Evolutionary conservation across 2,888 invertebrate species (phyloP).

Genomic region (Pandemis heparana): DNA sequence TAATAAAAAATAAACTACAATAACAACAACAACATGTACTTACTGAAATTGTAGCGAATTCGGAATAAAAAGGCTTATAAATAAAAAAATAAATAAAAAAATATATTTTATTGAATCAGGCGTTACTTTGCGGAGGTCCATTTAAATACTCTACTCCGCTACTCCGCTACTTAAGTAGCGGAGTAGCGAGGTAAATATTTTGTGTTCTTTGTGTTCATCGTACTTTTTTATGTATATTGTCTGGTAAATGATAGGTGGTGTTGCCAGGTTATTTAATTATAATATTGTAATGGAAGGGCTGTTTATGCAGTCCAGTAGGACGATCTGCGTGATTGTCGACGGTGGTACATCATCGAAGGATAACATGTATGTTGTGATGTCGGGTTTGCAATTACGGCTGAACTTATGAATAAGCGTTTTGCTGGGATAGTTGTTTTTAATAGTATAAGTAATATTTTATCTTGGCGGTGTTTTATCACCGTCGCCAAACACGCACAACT

Average conservation of each 20-base stretch:
- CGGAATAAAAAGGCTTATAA: too few species aligned
- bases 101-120: too few species aligned
- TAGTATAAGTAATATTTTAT: conserved; percentile 1
- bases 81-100: too few species aligned
- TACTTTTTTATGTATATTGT: too few species aligned
- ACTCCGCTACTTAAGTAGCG: too few species aligned
- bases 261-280: not conserved
- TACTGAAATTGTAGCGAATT: too few species aligned
- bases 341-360: not conserved
- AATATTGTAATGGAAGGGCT: not conserved
- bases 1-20: too few species aligned
- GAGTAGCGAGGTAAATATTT: too few species aligned
- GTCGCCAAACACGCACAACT: not conserved
- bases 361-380: not conserved
- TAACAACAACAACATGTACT: too few species aligned
- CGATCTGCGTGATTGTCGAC: not conserved
- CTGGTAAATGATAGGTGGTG: not conserved
- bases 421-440: not conserved
- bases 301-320: not conserved
- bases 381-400: not conserved
- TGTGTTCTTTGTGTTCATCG: too few species aligned
- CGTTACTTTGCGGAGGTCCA: too few species aligned
- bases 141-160: too few species aligned
- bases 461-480: not conserved
- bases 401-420: not conserved